Evolutionary conservation across 2,888 invertebrate species (phyloP).

Genomic region (Luperina nickerlii): DNA sequence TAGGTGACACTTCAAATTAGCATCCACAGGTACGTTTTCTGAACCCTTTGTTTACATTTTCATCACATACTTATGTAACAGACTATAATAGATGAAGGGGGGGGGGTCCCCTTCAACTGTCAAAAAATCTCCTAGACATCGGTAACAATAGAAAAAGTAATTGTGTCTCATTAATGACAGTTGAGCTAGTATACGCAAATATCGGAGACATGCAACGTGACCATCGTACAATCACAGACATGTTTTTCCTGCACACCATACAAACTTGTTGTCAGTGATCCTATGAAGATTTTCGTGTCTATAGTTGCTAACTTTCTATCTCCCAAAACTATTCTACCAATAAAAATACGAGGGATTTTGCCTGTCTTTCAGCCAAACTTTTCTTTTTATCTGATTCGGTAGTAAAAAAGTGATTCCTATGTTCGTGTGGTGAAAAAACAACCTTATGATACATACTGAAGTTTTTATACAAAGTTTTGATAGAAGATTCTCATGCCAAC

Average conservation of each 20-base stretch:
- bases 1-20: background rate
- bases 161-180: no score
- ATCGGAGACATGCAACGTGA: background rate
- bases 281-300: background rate
- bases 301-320: slow-evolving; percentile 14
- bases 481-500: background rate
- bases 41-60: background rate
- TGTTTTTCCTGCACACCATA: background rate
- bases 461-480: background rate
- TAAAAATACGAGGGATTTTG: slow-evolving; percentile 38
- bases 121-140: no score
- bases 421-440: background rate
- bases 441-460: background rate
- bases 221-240: background rate
- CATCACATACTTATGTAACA: background rate
- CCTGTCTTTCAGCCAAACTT: slow-evolving; percentile 10
- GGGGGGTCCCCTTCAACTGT: no score
- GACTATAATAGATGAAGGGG: background rate
- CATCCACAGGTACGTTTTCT: background rate
- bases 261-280: background rate
- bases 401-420: slow-evolving; percentile 26
- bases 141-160: no score
- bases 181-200: no score
- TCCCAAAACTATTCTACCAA: slow-evolving; percentile 10
- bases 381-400: slow-evolving; percentile 27